Base-by-base conservation (phyloP, 2,888 invertebrate genomes). In the Rotaria socialis region DNA sequence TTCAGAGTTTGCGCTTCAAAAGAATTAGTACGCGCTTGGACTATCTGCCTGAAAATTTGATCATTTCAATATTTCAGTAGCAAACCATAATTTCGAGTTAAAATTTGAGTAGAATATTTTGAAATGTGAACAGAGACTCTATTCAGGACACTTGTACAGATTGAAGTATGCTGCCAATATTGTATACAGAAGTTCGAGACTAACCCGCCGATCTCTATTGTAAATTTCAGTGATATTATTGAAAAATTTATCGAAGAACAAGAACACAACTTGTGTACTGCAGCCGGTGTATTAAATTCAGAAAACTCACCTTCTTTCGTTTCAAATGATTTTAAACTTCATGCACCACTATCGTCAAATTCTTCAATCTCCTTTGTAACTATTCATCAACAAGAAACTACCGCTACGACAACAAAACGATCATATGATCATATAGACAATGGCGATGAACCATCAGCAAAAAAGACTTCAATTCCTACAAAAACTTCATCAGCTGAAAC, bases 191-290 rank as follows among this genome's bases (percentile, higher is more conserved):
- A 50, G 10, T 50, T 50, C 14, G 50, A 50, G 50, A 14, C 4
- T 35, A 35, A 35, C 35, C 35, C 35, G 35, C 35, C 35, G 35
- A 14, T 52, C 8, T 52, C 11, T 52, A 27, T 60, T 60, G 24
- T 56, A 56, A 56, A 56, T 67, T 27, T 52, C 19, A 67, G 67
- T 67, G 35, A 67, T 67, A 67, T 67, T 67, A 67, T 67, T 67
- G 67, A 35, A 19, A 67, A 67, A 67, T 67, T 41, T 7, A 67
- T 67, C 35, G 67, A 67, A 67, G 67, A 67, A 67, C 67, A 41
- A 67, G 67, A 67, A 67, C 67, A 67, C 16, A 24, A 67, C 16
- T 41, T 67, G 19, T 41, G 14, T 8, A 35, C 67, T 41, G 67
- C 19, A 67, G 35, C 35, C 14, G 67, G 67, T 67, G 67, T 35